A percentile compares a stretch with the other conserved stretches of the same genome.
Conservation (phyloP, 30 jellyfish, hydroid and myxozoan species). For the Chrysaora quinquecirrha region DNA sequence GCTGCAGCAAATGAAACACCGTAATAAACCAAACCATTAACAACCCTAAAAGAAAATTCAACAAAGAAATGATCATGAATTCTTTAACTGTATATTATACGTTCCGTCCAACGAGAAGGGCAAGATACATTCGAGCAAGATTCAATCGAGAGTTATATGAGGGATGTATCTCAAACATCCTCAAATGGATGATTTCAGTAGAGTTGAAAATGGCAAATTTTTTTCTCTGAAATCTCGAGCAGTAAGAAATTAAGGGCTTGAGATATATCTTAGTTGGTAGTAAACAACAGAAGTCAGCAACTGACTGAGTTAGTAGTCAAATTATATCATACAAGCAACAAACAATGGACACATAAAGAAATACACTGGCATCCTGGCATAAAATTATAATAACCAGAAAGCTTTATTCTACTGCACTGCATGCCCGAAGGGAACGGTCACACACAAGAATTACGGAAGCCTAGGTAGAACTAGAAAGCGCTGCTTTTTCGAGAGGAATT, state of each 20-base stretch:
- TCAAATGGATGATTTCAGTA: neutral
- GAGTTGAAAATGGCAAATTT: neutral
- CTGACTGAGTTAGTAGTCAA: too few relatives aligned
- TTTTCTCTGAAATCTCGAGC: too few relatives aligned
- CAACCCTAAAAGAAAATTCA: constrained; percentile 43
- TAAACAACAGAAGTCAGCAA: too few relatives aligned
- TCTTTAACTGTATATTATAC: neutral
- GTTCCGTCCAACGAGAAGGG: neutral
- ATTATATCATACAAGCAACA: too few relatives aligned
- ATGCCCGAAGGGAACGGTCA: neutral
- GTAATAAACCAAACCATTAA: constrained; percentile 61
- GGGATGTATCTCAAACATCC: neutral
- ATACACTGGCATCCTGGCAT: too few relatives aligned
- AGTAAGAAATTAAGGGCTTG: too few relatives aligned
- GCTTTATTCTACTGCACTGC: too few relatives aligned
- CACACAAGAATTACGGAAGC: neutral
- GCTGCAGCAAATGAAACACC: constrained; percentile 74
- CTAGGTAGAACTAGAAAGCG: neutral
- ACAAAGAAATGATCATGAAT: neutral
- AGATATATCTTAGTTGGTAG: too few relatives aligned
- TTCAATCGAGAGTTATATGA: too few relatives aligned
- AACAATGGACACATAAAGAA: too few relatives aligned
- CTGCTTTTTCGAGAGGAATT: neutral
- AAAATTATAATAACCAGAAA: too few relatives aligned
- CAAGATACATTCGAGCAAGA: neutral